Evolutionary conservation across 2,113 vertebrate species (phyloP).

Genomic region (Falcunculus frontatus): DNA sequence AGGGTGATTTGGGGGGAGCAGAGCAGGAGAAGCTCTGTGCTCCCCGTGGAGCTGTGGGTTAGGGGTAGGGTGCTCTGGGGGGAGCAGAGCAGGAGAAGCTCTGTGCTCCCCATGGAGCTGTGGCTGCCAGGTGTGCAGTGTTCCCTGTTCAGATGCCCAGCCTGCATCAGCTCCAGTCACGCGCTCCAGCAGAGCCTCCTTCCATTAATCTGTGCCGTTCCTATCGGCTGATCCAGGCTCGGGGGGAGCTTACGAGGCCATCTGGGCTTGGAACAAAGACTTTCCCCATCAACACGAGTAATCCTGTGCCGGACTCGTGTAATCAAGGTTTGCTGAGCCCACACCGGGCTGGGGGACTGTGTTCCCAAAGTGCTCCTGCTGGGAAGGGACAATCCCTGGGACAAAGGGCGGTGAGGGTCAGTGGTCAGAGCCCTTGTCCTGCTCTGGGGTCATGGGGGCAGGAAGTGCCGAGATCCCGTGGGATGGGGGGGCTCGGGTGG

Average conservation of each 20-base stretch:
- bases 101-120: neutral
- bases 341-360: neutral
- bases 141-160: neutral
- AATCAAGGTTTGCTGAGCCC: neutral
- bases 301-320: neutral
- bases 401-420: accelerated
- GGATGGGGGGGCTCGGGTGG: accelerated
- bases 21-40: too few relatives aligned
- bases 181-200: neutral
- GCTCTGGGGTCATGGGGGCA: neutral
- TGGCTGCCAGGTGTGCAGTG: neutral
- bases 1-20: too few relatives aligned
- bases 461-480: accelerated
- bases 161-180: neutral
- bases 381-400: accelerated
- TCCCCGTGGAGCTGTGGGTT: too few relatives aligned
- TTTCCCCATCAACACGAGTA: slow-evolving; percentile 24
- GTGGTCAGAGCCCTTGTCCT: neutral
- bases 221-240: neutral
- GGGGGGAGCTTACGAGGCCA: neutral
- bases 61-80: accelerated
- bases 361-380: neutral
- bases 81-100: neutral
- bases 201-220: neutral
- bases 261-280: slow-evolving; percentile 2